These are phyloP conservation scores for Rhinichthys klamathensis DNA, from an alignment of 2,113 vertebrate genomes.

Conservation along the genomic window DNA sequence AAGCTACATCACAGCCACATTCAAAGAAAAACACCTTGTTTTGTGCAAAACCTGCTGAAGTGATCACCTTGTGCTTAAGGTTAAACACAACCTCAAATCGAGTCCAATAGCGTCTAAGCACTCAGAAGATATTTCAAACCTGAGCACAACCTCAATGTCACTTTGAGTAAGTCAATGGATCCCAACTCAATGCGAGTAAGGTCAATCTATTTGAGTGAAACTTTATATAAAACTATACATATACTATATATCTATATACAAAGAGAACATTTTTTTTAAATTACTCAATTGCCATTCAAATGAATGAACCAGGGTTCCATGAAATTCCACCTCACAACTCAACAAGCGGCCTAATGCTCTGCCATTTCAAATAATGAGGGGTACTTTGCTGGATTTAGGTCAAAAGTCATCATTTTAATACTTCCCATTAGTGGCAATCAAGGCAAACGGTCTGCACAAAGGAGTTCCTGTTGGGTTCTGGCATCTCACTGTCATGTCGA, in stretches of 20 bases:
- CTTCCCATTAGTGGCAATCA: conserved; percentile 29
- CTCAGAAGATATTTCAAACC: not conserved
- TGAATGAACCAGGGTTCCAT: not conserved
- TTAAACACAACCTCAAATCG: not conserved
- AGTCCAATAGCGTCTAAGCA: not conserved
- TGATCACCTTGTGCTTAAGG: not conserved
- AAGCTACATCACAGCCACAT: not conserved
- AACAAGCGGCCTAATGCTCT: not conserved
- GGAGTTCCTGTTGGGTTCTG: conserved; percentile 26
- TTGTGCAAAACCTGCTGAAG: not conserved
- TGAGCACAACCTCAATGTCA: conserved; percentile 1
- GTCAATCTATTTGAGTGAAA: not conserved
- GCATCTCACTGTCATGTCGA: conserved; percentile 24
- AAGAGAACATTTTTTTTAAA: not conserved
- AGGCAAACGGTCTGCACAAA: conserved; percentile 22
- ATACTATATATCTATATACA: not conserved
- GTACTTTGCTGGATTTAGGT: conserved; percentile 13
- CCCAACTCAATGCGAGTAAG: not conserved
- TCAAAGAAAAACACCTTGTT: not conserved
- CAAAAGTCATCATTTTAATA: conserved; percentile 36
- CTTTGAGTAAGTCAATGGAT: not conserved
- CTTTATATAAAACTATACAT: not conserved
- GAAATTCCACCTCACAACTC: not conserved
- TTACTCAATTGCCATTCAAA: not conserved
- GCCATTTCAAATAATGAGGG: conserved; percentile 30